Evolutionary conservation across 2,113 vertebrate genomes (phyloP).

Genomic region (Ornithorhynchus anatinus): DNA sequence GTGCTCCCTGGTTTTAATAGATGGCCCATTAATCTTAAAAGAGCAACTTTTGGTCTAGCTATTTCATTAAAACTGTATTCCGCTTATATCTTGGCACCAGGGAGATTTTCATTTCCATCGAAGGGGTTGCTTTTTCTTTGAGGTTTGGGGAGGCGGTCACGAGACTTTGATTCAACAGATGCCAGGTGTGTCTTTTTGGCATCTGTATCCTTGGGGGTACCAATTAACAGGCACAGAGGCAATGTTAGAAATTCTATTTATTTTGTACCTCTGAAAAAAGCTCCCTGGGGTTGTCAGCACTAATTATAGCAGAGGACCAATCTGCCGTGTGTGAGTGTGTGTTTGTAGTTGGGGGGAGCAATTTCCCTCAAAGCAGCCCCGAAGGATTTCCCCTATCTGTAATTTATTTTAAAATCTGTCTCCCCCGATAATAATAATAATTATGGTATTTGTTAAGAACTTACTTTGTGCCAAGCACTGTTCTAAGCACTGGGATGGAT

Average conservation of each 20-base stretch:
- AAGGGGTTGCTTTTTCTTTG: slow-evolving; percentile 43
- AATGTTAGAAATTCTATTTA: slow-evolving; percentile 48
- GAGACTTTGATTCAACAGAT: slow-evolving; percentile 57
- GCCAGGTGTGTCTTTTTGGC: slow-evolving; percentile 34
- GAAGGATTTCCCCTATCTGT: too few relatives aligned
- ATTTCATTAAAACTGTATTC: neutral
- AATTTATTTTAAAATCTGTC: too few relatives aligned
- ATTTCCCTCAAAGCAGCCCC: too few relatives aligned
- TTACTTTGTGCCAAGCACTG: too few relatives aligned
- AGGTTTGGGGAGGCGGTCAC: slow-evolving; percentile 21
- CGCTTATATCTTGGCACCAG: too few relatives aligned
- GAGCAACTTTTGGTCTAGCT: neutral
- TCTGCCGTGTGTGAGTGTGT: too few relatives aligned
- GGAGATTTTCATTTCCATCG: slow-evolving; percentile 45
- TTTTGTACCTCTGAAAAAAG: slow-evolving; percentile 41
- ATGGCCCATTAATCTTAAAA: neutral
- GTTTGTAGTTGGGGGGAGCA: too few relatives aligned
- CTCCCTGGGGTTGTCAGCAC: slow-evolving; percentile 29
- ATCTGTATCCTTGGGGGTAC: slow-evolving; percentile 31
- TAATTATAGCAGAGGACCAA: too few relatives aligned
- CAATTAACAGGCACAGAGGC: slow-evolving; percentile 53
- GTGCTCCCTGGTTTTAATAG: neutral
- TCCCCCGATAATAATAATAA: too few relatives aligned
- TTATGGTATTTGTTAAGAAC: too few relatives aligned
- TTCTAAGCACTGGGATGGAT: too few relatives aligned